These are phyloP conservation scores for Megalops atlanticus DNA, from an alignment of 2,113 vertebrate genomes.

Conservation along the genomic window DNA sequence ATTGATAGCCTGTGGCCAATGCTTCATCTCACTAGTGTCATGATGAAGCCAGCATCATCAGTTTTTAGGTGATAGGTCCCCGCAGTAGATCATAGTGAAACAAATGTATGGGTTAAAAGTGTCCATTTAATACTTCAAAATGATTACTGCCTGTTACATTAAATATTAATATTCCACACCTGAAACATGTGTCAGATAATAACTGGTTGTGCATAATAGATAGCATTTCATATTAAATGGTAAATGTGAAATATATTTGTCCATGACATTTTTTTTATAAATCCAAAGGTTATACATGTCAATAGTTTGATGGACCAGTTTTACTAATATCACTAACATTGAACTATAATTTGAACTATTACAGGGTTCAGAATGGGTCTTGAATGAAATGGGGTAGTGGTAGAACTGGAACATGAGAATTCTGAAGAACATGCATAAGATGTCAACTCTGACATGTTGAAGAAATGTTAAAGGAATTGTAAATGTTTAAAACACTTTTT, in stretches of 20 bases:
- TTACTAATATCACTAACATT: not conserved
- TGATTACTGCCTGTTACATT: not conserved
- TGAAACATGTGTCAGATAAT: not conserved
- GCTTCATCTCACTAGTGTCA: too few relatives aligned
- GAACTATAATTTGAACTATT: too few relatives aligned
- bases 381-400: not conserved
- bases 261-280: too few relatives aligned
- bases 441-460: too few relatives aligned
- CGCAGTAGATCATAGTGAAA: not conserved
- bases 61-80: not conserved
- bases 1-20: too few relatives aligned
- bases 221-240: too few relatives aligned
- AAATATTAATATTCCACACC: not conserved
- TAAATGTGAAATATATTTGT: not conserved
- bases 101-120: not conserved
- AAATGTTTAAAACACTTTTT: not conserved
- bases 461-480: too few relatives aligned
- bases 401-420: not conserved
- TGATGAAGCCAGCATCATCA: not conserved
- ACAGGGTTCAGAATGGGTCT: too few relatives aligned
- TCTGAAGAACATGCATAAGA: too few relatives aligned
- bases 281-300: not conserved
- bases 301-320: not conserved
- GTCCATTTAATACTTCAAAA: not conserved
- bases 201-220: too few relatives aligned